Percentiles rank a stretch among this genome's conserved stretches.
These are phyloP conservation scores for Metridium senile DNA, from an alignment of 92 coral and sea anemone species.

Conservation along the genomic window DNA sequence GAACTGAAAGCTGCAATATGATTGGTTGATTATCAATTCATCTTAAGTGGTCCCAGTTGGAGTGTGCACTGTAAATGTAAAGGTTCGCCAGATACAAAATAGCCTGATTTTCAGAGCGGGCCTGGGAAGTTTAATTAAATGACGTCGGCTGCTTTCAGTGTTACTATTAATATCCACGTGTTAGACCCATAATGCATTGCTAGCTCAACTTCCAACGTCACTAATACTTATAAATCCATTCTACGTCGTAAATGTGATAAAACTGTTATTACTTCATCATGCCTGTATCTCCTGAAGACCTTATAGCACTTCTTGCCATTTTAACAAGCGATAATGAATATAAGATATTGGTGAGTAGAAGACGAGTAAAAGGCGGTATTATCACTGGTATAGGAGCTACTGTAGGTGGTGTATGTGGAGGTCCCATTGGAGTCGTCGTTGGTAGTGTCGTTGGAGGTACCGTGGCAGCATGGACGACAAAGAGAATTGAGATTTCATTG, in stretches of 20 bases:
- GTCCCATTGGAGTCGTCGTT: constrained; percentile 72
- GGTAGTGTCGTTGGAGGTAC: constrained; percentile 84
- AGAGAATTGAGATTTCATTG: constrained; percentile 37
- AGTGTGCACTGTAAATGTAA: neutral
- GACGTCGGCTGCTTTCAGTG: neutral
- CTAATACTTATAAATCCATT: neutral
- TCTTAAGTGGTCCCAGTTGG: too few species aligned
- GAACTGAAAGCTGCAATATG: too few species aligned
- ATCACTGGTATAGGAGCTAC: constrained; percentile 75
- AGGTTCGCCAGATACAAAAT: neutral
- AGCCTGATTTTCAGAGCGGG: too few species aligned
- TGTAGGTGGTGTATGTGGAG: constrained; percentile 84
- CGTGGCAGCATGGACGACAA: constrained; percentile 82
- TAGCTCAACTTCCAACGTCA: neutral
- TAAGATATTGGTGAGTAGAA: constrained; percentile 40
- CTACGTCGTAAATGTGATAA: neutral
- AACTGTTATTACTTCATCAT: neutral
- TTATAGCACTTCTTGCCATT: constrained; percentile 68
- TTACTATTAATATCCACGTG: neutral
- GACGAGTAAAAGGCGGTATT: constrained; percentile 66
- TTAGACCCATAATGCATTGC: neutral
- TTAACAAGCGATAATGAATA: constrained; percentile 65
- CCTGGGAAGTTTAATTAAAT: too few species aligned
- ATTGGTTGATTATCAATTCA: too few species aligned
- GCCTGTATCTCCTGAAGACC: constrained; percentile 69